Evolutionary conservation across 1,140 invertebrate species (phyloP).

Genomic region (Coptotermes formosanus): DNA sequence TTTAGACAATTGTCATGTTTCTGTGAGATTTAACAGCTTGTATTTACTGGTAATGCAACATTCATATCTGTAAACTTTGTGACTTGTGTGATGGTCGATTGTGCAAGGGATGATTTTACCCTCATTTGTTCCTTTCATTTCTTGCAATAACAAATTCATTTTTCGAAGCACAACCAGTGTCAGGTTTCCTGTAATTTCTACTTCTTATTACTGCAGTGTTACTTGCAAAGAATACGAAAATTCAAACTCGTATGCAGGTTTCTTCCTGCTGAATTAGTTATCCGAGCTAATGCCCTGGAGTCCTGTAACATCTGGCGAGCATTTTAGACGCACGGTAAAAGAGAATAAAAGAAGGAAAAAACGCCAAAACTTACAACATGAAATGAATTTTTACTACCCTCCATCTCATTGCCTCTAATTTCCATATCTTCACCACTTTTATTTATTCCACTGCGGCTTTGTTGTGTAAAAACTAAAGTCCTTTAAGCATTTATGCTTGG

Average conservation of each 20-base stretch:
- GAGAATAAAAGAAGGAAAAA: background rate
- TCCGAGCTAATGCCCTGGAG: background rate
- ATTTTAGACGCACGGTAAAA: background rate
- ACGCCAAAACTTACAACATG: conserved; percentile 9
- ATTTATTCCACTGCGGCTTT: background rate
- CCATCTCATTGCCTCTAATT: background rate
- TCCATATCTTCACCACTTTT: background rate
- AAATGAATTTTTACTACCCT: conserved; percentile 9
- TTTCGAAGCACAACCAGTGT: too few relatives aligned
- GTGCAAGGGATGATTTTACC: too few relatives aligned
- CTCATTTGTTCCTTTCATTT: too few relatives aligned
- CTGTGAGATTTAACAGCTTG: too few relatives aligned
- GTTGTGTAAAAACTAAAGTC: background rate
- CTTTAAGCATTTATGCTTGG: background rate
- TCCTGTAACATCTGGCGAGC: background rate
- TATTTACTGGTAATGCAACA: too few relatives aligned
- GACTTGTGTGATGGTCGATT: too few relatives aligned
- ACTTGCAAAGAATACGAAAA: background rate
- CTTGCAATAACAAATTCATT: too few relatives aligned
- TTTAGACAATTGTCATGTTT: too few relatives aligned
- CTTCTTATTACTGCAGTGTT: too few relatives aligned
- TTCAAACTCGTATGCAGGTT: background rate
- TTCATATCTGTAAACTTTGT: too few relatives aligned
- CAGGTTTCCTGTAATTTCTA: too few relatives aligned
- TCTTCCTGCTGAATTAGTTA: background rate